Base-by-base conservation (phyloP, 2,113 vertebrate genomes). In the Protobothrops flavoviridis region DNA sequence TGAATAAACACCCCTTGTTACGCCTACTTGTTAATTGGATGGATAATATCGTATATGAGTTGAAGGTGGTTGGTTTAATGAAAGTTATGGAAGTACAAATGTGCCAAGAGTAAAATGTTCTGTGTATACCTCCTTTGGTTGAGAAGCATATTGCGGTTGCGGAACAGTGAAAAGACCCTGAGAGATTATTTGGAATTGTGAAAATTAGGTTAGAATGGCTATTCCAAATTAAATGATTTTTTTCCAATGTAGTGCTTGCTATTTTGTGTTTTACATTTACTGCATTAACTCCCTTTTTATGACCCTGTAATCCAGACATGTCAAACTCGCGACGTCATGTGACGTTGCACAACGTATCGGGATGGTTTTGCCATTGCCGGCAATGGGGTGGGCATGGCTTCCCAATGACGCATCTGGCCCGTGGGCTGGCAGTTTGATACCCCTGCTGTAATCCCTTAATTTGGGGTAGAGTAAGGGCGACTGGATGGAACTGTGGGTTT, bases 21-120 rank as follows among this genome's bases (percentile, higher is more conserved):
- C 43, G 26, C 69, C 48, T 64, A 50, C 11, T 53, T 94, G 48
- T 50, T 95, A 95, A 91, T 85, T 17, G 85, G 12, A 74, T 69
- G 20, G 50, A 48, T 87, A 89, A 69, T 56, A 45, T 29, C 85
- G 94, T 45, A 91, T 52, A 10, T 91, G 12, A n/a, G 89, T 90
- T 92, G 52, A 48, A 48, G 33, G 21, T 81, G 53, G 85, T 26
- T 50, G 50, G 8, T 21, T 88, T 81, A 88, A 93, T 85, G 39
- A 57, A 15, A 59, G 5, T 55, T 91, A 55, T 89, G 55, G 23
- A 33, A 39, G 64, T 57, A 45, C 39, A 93, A 91, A 69, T 20
- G 10, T 91, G 43, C 24, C 93, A 93, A 33, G 23, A 56, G 23
- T 81, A 23, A 55, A 59, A 33, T 85, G 11, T 33, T 81, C 3